A percentile compares a stretch with the other conserved stretches of the same genome.
phyloP scores from a whole-genome alignment of 2,797 vertebrate species.

The Chelon labrosus region DNA sequence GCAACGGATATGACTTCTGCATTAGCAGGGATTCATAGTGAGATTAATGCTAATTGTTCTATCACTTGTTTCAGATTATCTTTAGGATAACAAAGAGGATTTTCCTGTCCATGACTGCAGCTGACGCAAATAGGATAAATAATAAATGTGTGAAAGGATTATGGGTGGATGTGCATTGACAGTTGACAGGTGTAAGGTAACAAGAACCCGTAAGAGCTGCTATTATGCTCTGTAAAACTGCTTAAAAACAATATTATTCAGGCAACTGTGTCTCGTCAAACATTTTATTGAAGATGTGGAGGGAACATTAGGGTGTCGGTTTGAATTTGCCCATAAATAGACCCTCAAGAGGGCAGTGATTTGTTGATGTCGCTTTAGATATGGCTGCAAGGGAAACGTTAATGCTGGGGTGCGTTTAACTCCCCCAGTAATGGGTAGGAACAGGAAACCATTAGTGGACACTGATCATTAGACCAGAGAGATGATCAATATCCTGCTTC shows the following conservation, averaged over 20 bases:
- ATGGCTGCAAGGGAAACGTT: slow-evolving; percentile 32
- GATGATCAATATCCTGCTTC: slow-evolving; percentile 25
- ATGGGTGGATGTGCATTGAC: background rate
- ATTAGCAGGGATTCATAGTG: slow-evolving; percentile 29
- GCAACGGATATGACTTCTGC: slow-evolving; percentile 20
- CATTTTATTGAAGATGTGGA: slow-evolving; percentile 11
- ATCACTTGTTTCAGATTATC: slow-evolving; percentile 36
- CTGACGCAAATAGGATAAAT: slow-evolving; percentile 42
- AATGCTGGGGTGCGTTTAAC: slow-evolving; percentile 26
- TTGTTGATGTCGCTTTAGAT: slow-evolving; percentile 45
- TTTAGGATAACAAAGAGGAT: slow-evolving; percentile 23
- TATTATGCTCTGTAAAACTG: background rate
- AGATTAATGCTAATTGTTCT: slow-evolving; percentile 37
- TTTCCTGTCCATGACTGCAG: slow-evolving; percentile 24
- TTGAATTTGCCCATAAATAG: slow-evolving; percentile 32
- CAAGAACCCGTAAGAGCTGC: background rate
- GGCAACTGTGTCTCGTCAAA: slow-evolving; percentile 15
- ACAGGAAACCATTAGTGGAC: slow-evolving; percentile 33
- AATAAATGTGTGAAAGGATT: slow-evolving; percentile 32
- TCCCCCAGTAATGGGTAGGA: slow-evolving; percentile 31
- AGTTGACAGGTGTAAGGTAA: slow-evolving; percentile 12
- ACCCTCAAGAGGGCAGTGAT: slow-evolving; percentile 76
- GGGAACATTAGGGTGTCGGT: background rate
- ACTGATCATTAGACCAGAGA: slow-evolving; percentile 14
- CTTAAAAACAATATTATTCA: slow-evolving; percentile 24